These are phyloP conservation scores for Rhingia rostrata DNA, from an alignment of 2,888 invertebrate genomes.

Conservation along the genomic window DNA sequence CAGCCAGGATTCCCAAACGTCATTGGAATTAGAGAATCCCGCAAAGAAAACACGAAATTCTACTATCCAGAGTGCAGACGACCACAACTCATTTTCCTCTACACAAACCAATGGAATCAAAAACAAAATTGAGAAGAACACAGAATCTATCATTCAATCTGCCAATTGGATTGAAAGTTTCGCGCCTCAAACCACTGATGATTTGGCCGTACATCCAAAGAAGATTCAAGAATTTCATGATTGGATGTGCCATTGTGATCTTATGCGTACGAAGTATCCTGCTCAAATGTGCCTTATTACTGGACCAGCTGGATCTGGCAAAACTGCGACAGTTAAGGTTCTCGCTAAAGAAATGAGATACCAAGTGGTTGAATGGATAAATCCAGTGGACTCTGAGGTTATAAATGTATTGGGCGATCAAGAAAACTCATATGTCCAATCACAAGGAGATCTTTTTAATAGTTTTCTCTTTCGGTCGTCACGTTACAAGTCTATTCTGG, in stretches of 20 bases:
- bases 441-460: constrained; percentile 88
- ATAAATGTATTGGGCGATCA: constrained; percentile 81
- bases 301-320: constrained; percentile 93
- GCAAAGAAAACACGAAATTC: constrained; percentile 45
- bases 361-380: constrained; percentile 89
- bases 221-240: constrained; percentile 89
- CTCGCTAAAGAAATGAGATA: constrained; percentile 86
- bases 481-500: constrained; percentile 87
- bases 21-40: constrained; percentile 22
- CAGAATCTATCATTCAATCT: constrained; percentile 25
- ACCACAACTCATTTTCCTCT: neutral
- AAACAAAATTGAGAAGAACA: neutral
- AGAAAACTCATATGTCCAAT: constrained; percentile 80
- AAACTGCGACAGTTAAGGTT: constrained; percentile 88
- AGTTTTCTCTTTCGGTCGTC: constrained; percentile 91
- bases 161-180: constrained; percentile 86
- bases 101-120: neutral
- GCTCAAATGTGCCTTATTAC: constrained; percentile 87
- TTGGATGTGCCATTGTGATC: constrained; percentile 85
- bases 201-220: constrained; percentile 89
- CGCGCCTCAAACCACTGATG: constrained; percentile 85
- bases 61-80: constrained; percentile 24
- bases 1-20: constrained; percentile 64
- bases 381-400: constrained; percentile 88
- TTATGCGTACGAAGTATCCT: constrained; percentile 77